Evolutionary conservation across 2,113 vertebrate species (phyloP), one percentile per base, ranked within the genome.

Genomic region (Tiliqua scincoides): DNA sequence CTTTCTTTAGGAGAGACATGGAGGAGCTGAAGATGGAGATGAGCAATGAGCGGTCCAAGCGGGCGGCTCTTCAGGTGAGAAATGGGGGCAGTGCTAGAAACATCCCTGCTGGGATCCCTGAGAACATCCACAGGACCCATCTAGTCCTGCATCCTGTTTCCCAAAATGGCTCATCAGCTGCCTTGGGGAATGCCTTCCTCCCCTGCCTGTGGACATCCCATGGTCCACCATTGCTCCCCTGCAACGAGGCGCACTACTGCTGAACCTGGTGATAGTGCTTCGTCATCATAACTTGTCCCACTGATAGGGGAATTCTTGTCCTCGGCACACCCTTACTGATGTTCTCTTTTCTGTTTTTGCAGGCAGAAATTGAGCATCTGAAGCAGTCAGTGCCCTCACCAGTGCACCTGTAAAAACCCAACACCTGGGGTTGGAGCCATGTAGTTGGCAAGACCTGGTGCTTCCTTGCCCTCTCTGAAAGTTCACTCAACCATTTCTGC

Each of bases 1-100:
- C 3, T 1, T 79, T 37, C 61, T 35, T 86, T 77, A 91, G 90
- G 85, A 89, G 67, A 68, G 90, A 91, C 61, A 89, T 91, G 82
- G 87, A 89, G 65, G 87, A 89, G 30, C 76, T 91, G 57, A 88
- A 82, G 75, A 48, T 27, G 35, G 84, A 85, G 48, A 81, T 91
- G 12, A 48, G 73, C 21, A 57, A 81, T 10, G 90, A 91, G 48
- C 82, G 74, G 75, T 25, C 54, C 54, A 87, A 91, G 25, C 76
- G 90, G 14, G 37, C 75, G n/a, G 85, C 90, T 25, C 77, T 91
- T 20, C 75, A 91, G 87, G 90, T 91, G 65, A 63, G 32, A 40
- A 30, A 17, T 32, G n/a, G 30, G 25, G n/a, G 18, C 4, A 7
- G 35, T 6, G 65, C 32, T 10, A 12, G 20, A 25, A n/a, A 2